These are phyloP conservation scores for Nebria salina DNA, from an alignment of 2,888 invertebrate species.

Conservation along the genomic window DNA sequence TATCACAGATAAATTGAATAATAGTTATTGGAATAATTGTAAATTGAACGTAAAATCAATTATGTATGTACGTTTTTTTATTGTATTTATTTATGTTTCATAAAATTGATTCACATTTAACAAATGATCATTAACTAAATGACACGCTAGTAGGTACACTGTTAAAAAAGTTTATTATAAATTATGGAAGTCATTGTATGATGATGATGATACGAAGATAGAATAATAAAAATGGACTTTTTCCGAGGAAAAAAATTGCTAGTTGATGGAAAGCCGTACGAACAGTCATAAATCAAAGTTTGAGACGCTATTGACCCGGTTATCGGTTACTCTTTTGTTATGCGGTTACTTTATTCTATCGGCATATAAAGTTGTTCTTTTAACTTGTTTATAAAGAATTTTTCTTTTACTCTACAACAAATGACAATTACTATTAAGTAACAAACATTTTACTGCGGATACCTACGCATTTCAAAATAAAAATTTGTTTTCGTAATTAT, in stretches of 20 bases:
- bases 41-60: background rate
- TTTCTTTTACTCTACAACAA: background rate
- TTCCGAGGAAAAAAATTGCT: background rate
- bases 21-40: no score
- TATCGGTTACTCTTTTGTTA: constrained; percentile 1
- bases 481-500: background rate
- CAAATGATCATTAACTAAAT: no score
- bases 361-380: background rate
- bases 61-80: background rate
- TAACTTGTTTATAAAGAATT: background rate
- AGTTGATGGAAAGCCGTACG: background rate
- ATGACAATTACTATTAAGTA: background rate
- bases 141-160: no score
- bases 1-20: no score
- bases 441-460: no score
- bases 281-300: background rate
- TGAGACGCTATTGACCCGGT: background rate
- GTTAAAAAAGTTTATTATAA: background rate
- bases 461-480: no score
- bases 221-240: background rate
- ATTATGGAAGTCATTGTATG: background rate
- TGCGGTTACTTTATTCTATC: background rate
- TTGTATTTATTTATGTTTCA: background rate
- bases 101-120: no score
- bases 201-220: background rate